These are phyloP conservation scores for Microctonus aethiopoides DNA, from an alignment of 2,888 invertebrate genomes.

Conservation along the genomic window DNA sequence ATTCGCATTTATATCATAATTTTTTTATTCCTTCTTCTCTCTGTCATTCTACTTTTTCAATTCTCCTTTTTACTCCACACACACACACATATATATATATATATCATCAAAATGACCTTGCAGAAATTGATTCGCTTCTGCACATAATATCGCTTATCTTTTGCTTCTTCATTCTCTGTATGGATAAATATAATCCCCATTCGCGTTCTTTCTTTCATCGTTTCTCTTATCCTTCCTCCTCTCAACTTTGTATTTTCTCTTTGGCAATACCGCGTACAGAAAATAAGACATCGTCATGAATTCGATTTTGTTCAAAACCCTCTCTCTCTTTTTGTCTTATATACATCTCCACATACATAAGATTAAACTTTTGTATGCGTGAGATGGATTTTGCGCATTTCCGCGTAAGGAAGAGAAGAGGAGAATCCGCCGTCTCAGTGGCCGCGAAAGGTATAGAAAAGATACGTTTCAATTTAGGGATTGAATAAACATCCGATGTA, in stretches of 20 bases:
- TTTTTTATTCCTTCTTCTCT: not conserved
- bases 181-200: not conserved
- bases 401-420: conserved; percentile 37
- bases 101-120: conserved; percentile 9
- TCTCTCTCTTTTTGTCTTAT: not conserved
- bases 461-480: conserved; percentile 60
- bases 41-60: no score
- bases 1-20: not conserved
- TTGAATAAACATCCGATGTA: conserved; percentile 50
- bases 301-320: conserved; percentile 29
- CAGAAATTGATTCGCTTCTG: conserved; percentile 35
- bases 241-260: conserved; percentile 20
- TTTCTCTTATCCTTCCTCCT: conserved; percentile 26
- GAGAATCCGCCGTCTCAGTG: conserved; percentile 29
- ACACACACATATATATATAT: no score
- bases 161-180: conserved; percentile 25
- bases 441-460: conserved; percentile 44
- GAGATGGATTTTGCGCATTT: conserved; percentile 36
- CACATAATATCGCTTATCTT: conserved; percentile 24
- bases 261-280: conserved; percentile 18
- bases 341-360: not conserved
- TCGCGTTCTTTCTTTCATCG: conserved; percentile 24
- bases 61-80: no score
- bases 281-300: conserved; percentile 36
- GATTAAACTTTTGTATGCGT: conserved; percentile 28